phyloP scores from a whole-genome alignment of 1,140 invertebrate genomes.

The Pseudomyrmex concolor region DNA sequence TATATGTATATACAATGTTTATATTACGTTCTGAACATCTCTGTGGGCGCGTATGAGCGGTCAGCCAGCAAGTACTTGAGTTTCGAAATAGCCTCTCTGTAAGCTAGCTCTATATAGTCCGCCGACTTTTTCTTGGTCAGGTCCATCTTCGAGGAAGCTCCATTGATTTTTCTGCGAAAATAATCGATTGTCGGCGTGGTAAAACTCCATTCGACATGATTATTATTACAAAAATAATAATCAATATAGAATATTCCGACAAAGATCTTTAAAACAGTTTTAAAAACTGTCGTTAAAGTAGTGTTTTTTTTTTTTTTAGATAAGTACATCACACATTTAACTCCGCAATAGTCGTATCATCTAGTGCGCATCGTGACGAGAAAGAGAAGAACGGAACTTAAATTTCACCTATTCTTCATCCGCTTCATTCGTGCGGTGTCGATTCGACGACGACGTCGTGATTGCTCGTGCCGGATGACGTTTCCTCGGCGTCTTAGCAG shows the following conservation, averaged over 20 bases:
- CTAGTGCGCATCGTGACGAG: too few relatives aligned
- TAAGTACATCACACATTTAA: too few relatives aligned
- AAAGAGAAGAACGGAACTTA: too few relatives aligned
- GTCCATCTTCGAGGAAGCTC: conserved; percentile 75
- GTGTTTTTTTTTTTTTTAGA: too few relatives aligned
- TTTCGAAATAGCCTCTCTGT: conserved; percentile 92
- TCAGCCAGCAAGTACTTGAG: conserved; percentile 91
- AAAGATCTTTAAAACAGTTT: too few relatives aligned
- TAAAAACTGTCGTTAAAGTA: too few relatives aligned
- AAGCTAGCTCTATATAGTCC: conserved; percentile 92
- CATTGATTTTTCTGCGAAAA: conserved; percentile 77
- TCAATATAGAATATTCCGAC: too few relatives aligned
- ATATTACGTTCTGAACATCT: conserved; percentile 73
- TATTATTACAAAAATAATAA: too few relatives aligned
- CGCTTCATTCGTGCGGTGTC: conserved; percentile 69
- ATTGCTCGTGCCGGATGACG: conserved; percentile 48
- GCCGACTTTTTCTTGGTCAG: conserved; percentile 83
- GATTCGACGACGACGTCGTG: conserved; percentile 36
- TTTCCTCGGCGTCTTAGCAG: conserved; percentile 58
- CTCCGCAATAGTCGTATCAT: too few relatives aligned
- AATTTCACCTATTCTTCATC: conserved; percentile 75
- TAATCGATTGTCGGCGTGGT: not conserved
- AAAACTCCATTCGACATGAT: not conserved
- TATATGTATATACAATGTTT: not conserved
- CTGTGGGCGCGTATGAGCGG: conserved; percentile 88